These are phyloP conservation scores for Eulemur rufifrons DNA, from an alignment of 2,113 vertebrate species.

Conservation along the genomic window DNA sequence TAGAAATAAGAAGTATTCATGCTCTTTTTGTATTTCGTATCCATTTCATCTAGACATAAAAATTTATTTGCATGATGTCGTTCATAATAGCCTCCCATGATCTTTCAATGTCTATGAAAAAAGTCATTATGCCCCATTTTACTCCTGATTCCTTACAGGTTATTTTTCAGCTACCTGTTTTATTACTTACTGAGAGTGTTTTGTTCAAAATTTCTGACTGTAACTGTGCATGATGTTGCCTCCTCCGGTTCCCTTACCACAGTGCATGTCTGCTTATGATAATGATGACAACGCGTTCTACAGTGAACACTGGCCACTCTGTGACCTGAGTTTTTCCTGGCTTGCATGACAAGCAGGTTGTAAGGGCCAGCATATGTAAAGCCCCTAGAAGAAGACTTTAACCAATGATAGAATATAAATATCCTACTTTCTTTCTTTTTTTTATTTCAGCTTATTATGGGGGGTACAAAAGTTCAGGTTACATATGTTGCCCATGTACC, in stretches of 20 bases:
- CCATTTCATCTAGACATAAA: not conserved
- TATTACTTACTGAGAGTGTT: not conserved
- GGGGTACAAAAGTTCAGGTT: too few relatives aligned
- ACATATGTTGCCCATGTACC: too few relatives aligned
- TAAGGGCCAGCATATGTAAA: not conserved
- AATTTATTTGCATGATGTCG: not conserved
- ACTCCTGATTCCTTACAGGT: not conserved
- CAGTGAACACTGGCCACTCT: not conserved
- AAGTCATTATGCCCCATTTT: not conserved
- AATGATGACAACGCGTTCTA: accelerated
- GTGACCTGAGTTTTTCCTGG: not conserved
- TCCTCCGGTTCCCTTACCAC: not conserved
- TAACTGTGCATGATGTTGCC: too few relatives aligned
- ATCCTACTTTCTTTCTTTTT: not conserved
- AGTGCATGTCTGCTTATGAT: too few relatives aligned
- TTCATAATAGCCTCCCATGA: not conserved
- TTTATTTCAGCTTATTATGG: too few relatives aligned
- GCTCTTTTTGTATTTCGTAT: not conserved
- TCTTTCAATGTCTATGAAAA: not conserved
- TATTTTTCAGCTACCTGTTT: not conserved
- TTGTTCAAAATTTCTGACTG: not conserved
- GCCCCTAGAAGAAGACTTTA: not conserved
- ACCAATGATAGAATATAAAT: not conserved
- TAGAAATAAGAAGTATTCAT: not conserved
- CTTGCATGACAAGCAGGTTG: not conserved